phyloP scores from a whole-genome alignment of 2,797 vertebrate species.

The Mormyrops boulengeri region DNA sequence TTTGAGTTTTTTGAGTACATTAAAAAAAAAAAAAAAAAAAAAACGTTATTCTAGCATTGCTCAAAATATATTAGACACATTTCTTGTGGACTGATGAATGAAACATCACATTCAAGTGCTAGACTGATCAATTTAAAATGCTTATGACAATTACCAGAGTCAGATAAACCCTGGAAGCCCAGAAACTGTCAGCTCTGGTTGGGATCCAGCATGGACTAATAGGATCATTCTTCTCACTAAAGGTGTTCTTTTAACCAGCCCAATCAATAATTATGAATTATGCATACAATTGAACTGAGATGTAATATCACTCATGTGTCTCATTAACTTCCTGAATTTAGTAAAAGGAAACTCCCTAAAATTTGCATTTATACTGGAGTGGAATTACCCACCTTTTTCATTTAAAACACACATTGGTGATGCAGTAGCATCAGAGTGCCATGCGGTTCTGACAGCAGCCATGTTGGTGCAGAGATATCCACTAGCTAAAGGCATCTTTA shows the following conservation, averaged over 20 bases:
- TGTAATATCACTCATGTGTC: slow-evolving; percentile 96
- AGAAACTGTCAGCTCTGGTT: slow-evolving; percentile 90
- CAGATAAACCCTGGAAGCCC: slow-evolving; percentile 70
- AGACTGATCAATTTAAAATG: slow-evolving; percentile 86
- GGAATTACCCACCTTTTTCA: slow-evolving; percentile 55
- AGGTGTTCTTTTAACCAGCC: slow-evolving; percentile 79
- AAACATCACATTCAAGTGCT: slow-evolving; percentile 75
- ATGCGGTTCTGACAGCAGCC: slow-evolving; percentile 37
- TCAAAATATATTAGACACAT: slow-evolving; percentile 59
- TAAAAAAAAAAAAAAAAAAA: slow-evolving; percentile 62
- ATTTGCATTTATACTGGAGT: slow-evolving; percentile 62
- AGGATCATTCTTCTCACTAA: slow-evolving; percentile 89
- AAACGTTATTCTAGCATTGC: slow-evolving; percentile 56
- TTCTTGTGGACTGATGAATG: slow-evolving; percentile 80
- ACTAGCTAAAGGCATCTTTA: neutral
- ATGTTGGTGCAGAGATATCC: neutral
- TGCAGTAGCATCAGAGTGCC: slow-evolving; percentile 59
- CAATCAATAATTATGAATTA: slow-evolving; percentile 99
- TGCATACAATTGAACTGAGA: slow-evolving; percentile 83
- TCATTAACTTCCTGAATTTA: slow-evolving; percentile 88
- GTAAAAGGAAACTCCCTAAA: slow-evolving; percentile 54
- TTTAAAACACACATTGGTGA: slow-evolving; percentile 53
- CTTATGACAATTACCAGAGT: slow-evolving; percentile 90
- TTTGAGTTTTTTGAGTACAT: slow-evolving; percentile 34
- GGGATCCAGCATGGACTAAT: slow-evolving; percentile 91